Percentiles rank a stretch among this genome's conserved stretches.
These are phyloP conservation scores for Tympanoctomys barrerae DNA, from an alignment of 2,797 vertebrate genomes.

Conservation along the genomic window DNA sequence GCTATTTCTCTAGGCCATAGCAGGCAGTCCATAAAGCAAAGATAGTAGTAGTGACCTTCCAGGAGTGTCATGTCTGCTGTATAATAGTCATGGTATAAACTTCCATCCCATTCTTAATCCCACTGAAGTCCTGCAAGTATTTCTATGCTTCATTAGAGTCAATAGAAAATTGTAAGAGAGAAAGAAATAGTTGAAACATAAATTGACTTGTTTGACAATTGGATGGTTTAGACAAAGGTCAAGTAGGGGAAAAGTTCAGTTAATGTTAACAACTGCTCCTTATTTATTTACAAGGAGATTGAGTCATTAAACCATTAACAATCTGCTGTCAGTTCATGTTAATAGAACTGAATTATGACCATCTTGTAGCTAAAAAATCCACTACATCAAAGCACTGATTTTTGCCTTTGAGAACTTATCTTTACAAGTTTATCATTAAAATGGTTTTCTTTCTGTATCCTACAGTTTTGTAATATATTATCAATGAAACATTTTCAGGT, in stretches of 20 bases:
- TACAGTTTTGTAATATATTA: not conserved
- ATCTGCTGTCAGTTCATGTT: not conserved
- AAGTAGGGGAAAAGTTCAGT: not conserved
- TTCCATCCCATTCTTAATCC: not conserved
- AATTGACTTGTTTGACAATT: not conserved
- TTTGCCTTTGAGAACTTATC: not conserved
- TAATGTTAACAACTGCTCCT: not conserved
- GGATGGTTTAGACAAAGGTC: not conserved
- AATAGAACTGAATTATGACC: not conserved
- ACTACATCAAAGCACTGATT: not conserved
- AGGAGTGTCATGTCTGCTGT: not conserved
- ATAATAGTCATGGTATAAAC: not conserved
- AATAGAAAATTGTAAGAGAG: not conserved
- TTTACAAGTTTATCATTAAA: not conserved
- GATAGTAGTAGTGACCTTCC: no score
- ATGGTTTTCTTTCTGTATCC: not conserved
- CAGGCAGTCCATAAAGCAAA: not conserved
- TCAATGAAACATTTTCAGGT: not conserved
- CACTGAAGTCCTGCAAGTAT: not conserved
- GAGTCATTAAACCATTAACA: not conserved
- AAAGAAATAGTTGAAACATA: not conserved
- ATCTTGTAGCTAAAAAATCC: not conserved
- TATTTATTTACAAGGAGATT: not conserved
- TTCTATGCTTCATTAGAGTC: not conserved
- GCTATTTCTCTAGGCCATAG: not conserved